Percentiles rank a stretch among this genome's conserved stretches.
Conservation (phyloP, 2,888 invertebrate genomes). For the Andrena camellia region DNA sequence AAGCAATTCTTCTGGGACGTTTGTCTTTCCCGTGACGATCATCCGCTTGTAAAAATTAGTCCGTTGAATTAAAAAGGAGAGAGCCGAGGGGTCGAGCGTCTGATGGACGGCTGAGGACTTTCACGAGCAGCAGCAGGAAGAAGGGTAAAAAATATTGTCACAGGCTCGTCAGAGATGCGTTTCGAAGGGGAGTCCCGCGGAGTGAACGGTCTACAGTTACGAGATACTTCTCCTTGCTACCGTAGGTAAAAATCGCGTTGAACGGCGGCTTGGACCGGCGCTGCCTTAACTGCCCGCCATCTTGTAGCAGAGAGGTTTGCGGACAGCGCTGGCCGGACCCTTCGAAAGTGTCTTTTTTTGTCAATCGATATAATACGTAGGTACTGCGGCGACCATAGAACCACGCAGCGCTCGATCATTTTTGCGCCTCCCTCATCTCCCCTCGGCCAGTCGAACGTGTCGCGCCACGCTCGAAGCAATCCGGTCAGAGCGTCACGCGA, state of each 20-base stretch:
- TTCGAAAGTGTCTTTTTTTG: slow-evolving; percentile 23
- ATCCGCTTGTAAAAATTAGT: background rate
- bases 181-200: slow-evolving; percentile 32
- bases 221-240: slow-evolving; percentile 57
- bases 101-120: slow-evolving; percentile 47
- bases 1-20: background rate
- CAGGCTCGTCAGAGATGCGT: slow-evolving; percentile 42
- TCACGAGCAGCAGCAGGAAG: slow-evolving; percentile 67
- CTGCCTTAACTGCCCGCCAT: background rate
- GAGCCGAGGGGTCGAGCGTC: slow-evolving; percentile 5
- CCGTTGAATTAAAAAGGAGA: background rate
- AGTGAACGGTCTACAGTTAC: slow-evolving; percentile 43
- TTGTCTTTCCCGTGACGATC: background rate
- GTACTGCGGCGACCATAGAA: slow-evolving; percentile 13
- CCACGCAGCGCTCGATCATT: background rate
- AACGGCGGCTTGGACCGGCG: slow-evolving; percentile 16
- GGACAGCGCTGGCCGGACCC: background rate
- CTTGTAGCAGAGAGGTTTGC: no score
- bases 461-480: slow-evolving; percentile 23
- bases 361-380: background rate
- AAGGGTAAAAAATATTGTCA: slow-evolving; percentile 70
- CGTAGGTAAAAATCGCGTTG: slow-evolving; percentile 56
- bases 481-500: slow-evolving; percentile 33
- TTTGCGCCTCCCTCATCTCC: background rate
- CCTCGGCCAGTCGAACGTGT: background rate